phyloP scores from a whole-genome alignment of 2,797 vertebrate species.

The Botia almorhae region DNA sequence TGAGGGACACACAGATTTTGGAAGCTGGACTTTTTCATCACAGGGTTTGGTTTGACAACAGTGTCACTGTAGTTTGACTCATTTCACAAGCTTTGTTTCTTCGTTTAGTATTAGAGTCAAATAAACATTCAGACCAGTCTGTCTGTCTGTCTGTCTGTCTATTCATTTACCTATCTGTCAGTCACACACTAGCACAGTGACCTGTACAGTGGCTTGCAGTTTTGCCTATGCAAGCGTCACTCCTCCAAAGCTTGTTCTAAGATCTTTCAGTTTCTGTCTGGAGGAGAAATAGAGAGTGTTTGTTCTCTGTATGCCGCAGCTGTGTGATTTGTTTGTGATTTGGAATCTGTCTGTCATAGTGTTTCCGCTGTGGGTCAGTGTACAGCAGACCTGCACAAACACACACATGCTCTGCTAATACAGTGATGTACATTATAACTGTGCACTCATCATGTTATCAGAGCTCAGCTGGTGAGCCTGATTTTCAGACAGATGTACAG shows the following conservation, averaged over 20 bases:
- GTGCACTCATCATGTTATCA: conserved; percentile 24
- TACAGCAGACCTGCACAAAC: conserved; percentile 27
- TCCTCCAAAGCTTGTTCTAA: background rate
- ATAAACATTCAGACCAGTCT: background rate
- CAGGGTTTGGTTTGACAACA: conserved; percentile 11
- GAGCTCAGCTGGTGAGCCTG: background rate
- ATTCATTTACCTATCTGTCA: background rate
- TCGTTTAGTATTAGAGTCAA: background rate
- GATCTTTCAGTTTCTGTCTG: background rate
- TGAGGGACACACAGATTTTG: conserved; percentile 5
- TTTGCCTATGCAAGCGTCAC: background rate
- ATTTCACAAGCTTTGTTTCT: background rate
- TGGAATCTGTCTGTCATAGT: conserved; percentile 7
- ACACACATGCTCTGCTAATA: conserved; percentile 42
- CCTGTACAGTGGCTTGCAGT: no score
- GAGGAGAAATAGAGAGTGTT: background rate
- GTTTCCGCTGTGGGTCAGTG: conserved; percentile 30
- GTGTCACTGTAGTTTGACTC: background rate
- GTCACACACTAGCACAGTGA: background rate
- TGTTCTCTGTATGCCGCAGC: background rate
- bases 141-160: background rate
- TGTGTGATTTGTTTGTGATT: conserved; percentile 33
- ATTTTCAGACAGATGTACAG: background rate
- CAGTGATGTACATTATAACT: conserved; percentile 9
- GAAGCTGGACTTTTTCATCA: background rate